Conservation (phyloP, 2,888 invertebrate species). For the Dryobota labecula region DNA sequence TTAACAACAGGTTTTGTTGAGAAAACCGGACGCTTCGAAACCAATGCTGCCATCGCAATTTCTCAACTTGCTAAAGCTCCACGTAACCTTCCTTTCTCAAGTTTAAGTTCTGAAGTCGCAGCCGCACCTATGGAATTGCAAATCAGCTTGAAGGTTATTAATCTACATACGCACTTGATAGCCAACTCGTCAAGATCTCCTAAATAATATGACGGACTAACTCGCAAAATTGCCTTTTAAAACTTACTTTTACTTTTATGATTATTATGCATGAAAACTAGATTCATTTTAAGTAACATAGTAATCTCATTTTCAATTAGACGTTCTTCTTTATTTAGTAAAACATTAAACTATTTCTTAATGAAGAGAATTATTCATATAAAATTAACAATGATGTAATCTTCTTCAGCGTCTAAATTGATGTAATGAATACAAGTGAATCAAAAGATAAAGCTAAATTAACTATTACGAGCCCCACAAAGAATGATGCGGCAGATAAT, state of each 20-base stretch:
- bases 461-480: slow-evolving; percentile 35
- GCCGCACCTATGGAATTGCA: slow-evolving; percentile 62
- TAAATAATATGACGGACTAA: slow-evolving; percentile 16
- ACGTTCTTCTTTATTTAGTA: slow-evolving; percentile 11
- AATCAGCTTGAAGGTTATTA: slow-evolving; percentile 53
- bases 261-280: slow-evolving; percentile 55
- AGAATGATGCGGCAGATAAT: slow-evolving; percentile 44
- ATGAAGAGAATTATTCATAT: slow-evolving; percentile 33
- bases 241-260: slow-evolving; percentile 54
- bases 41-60: slow-evolving; percentile 67
- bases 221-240: slow-evolving; percentile 40
- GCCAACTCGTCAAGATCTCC: slow-evolving; percentile 13
- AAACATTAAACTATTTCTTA: slow-evolving; percentile 18
- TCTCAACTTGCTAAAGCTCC: slow-evolving; percentile 61
- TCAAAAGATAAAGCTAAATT: slow-evolving; percentile 53
- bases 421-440: slow-evolving; percentile 60
- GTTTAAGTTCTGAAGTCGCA: slow-evolving; percentile 56
- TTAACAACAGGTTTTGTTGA: slow-evolving; percentile 77
- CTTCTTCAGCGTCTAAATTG: slow-evolving; percentile 45
- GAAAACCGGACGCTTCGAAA: slow-evolving; percentile 79
- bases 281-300: slow-evolving; percentile 45
- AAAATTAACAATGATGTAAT: slow-evolving; percentile 54
- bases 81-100: slow-evolving; percentile 64
- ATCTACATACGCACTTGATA: slow-evolving; percentile 44
- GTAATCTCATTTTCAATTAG: slow-evolving; percentile 41